phyloP scores from a whole-genome alignment of 2,113 vertebrate species.

The Pteropus alecto region DNA sequence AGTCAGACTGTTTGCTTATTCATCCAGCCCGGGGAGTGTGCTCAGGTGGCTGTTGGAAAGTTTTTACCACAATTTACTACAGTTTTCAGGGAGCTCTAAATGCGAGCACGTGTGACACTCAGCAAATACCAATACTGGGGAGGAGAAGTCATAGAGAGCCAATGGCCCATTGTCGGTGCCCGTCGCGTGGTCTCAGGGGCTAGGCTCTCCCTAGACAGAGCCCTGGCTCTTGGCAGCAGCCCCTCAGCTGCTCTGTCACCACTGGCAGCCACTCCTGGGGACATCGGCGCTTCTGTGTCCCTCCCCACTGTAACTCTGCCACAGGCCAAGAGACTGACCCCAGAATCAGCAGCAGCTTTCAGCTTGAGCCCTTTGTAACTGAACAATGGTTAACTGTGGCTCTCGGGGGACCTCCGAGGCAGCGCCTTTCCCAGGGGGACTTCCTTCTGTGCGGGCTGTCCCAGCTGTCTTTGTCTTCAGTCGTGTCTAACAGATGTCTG shows the following conservation, averaged over 20 bases:
- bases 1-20: not conserved
- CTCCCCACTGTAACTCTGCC: not conserved
- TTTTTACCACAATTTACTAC: not conserved
- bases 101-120: accelerated
- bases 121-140: not conserved
- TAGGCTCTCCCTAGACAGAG: not conserved
- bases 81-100: not conserved
- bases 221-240: not conserved
- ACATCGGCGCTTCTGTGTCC: constrained; percentile 49
- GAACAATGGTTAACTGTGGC: not conserved
- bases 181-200: not conserved
- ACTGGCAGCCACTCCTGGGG: not conserved
- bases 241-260: not conserved
- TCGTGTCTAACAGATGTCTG: not conserved
- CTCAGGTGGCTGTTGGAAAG: not conserved
- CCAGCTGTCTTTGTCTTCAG: constrained; percentile 29
- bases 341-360: constrained; percentile 26
- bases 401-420: not conserved
- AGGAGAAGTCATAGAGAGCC: not conserved
- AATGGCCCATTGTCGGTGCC: not conserved
- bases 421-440: not conserved
- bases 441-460: constrained; percentile 48
- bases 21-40: accelerated
- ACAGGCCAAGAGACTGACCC: not conserved
- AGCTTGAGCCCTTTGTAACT: not conserved